These are phyloP conservation scores for Zaprionus capensis DNA, from an alignment of 1,140 invertebrate species.

Conservation along the genomic window DNA sequence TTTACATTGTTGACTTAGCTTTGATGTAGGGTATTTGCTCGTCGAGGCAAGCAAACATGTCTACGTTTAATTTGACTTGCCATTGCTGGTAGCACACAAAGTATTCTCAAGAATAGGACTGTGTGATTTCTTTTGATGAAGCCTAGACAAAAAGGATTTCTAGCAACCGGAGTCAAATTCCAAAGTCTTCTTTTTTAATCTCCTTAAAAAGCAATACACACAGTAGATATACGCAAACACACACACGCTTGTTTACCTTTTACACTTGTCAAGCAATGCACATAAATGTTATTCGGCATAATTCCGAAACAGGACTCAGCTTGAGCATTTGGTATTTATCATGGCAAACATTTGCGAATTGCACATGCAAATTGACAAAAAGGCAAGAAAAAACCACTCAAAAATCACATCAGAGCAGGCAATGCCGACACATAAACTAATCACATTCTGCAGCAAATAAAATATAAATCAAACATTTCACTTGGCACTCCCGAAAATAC, in stretches of 20 bases:
- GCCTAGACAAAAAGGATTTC: slow-evolving; percentile 10
- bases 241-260: neutral
- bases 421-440: slow-evolving; percentile 41
- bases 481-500: slow-evolving; percentile 58
- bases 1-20: neutral
- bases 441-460: slow-evolving; percentile 69
- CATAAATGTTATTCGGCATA: neutral
- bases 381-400: neutral
- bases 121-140: slow-evolving; percentile 1
- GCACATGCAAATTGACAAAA: neutral
- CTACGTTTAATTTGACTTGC: neutral
- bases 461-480: slow-evolving; percentile 77
- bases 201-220: neutral
- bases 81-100: neutral
- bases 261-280: neutral
- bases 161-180: neutral
- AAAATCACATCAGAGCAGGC: neutral
- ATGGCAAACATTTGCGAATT: slow-evolving; percentile 1
- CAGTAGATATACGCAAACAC: neutral
- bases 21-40: neutral
- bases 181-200: neutral
- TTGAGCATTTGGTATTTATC: neutral
- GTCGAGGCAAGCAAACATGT: neutral
- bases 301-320: neutral
- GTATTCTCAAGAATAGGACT: neutral